phyloP scores from a whole-genome alignment of 2,113 vertebrate genomes.

The Neopipo cinnamomea region DNA sequence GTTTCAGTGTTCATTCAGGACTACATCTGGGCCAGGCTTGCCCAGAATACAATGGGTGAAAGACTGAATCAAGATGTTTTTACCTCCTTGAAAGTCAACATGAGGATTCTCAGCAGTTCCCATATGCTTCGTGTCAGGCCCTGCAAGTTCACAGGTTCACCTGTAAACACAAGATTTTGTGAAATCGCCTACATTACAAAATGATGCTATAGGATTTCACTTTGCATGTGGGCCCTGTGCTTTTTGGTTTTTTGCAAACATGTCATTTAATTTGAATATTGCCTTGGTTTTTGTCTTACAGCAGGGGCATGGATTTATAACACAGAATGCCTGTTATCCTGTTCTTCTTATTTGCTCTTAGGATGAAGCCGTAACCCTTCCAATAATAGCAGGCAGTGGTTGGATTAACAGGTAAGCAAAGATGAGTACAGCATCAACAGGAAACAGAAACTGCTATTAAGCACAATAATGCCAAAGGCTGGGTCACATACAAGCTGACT shows the following conservation, averaged over 20 bases:
- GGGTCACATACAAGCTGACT: background rate
- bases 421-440: background rate
- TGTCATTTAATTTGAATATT: background rate
- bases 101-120: background rate
- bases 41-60: background rate
- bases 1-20: background rate
- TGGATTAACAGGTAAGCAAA: background rate
- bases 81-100: background rate
- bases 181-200: rapidly evolving
- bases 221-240: background rate
- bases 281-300: background rate
- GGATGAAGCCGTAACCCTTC: background rate
- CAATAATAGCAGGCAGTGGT: background rate
- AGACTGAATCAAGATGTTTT: background rate
- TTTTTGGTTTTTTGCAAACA: background rate
- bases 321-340: background rate
- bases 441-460: background rate
- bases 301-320: background rate
- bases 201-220: background rate
- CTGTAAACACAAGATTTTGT: background rate
- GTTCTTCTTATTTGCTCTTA: background rate
- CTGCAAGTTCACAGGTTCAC: background rate
- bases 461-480: background rate
- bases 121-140: background rate
- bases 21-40: background rate